Evolutionary conservation across 2,797 vertebrate genomes (phyloP).

Genomic region (Arremon aurantiirostris): DNA sequence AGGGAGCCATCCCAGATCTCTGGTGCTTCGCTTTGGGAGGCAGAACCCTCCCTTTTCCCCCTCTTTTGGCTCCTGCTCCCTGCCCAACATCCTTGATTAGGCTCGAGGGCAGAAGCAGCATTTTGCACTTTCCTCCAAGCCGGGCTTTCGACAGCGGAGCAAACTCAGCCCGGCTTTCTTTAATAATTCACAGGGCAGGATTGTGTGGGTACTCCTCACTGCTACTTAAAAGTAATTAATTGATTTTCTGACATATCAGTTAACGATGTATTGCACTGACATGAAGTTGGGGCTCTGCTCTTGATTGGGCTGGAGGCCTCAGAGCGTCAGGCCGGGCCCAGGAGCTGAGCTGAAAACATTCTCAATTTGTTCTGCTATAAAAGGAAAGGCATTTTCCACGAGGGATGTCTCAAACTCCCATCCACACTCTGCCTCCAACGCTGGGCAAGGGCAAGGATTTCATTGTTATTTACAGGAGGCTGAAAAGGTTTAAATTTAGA

Average conservation of each 20-base stretch:
- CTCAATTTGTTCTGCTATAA: constrained; percentile 68
- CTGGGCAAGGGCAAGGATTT: constrained; percentile 29
- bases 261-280: constrained; percentile 85
- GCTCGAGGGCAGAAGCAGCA: constrained; percentile 60
- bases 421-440: constrained; percentile 28
- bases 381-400: constrained; percentile 64
- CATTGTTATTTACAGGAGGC: constrained; percentile 1
- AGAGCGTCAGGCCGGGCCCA: constrained; percentile 52
- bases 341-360: constrained; percentile 42
- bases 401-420: constrained; percentile 51
- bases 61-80: constrained; percentile 9
- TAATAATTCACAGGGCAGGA: constrained; percentile 93
- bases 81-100: constrained; percentile 22
- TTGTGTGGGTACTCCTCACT: constrained; percentile 90
- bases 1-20: neutral
- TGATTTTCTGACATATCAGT: constrained; percentile 99
- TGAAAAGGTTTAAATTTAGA: constrained; percentile 11
- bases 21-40: neutral
- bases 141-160: constrained; percentile 59
- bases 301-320: constrained; percentile 53
- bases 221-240: constrained; percentile 99
- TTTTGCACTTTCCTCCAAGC: constrained; percentile 59
- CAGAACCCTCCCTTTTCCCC: neutral
- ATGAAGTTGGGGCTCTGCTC: constrained; percentile 68
- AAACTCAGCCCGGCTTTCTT: constrained; percentile 78